Evolutionary conservation across 23 tunicate species (phyloP).

Genomic region (Botrylloides violaceus): DNA sequence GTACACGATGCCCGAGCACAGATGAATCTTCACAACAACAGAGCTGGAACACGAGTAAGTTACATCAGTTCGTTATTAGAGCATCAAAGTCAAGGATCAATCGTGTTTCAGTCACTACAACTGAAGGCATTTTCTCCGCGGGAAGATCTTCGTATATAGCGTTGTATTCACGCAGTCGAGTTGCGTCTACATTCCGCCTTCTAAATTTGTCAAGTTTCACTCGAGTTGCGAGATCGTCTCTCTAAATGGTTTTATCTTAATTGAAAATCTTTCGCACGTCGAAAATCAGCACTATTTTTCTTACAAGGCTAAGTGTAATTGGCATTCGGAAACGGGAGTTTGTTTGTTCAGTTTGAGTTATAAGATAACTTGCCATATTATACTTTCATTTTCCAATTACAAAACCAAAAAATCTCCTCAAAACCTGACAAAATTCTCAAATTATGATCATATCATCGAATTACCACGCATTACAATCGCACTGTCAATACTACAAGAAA

Average conservation of each 20-base stretch:
- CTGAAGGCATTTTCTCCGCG: background rate
- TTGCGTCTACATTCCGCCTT: background rate
- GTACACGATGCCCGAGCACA: constrained; percentile 54
- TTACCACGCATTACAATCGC: background rate
- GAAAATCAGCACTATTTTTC: background rate
- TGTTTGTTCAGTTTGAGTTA: background rate
- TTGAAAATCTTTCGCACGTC: background rate
- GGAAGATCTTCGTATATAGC: background rate
- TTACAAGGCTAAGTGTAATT: background rate
- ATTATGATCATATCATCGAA: background rate
- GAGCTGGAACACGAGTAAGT: constrained; percentile 59
- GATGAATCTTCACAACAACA: constrained; percentile 75
- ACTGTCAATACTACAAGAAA: background rate
- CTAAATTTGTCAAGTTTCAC: background rate
- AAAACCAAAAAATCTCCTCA: background rate
- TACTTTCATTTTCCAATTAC: background rate
- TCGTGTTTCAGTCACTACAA: too few relatives aligned
- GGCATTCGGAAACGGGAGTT: background rate
- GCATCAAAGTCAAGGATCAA: too few relatives aligned
- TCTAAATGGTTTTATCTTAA: background rate
- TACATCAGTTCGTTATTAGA: too few relatives aligned
- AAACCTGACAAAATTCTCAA: background rate
- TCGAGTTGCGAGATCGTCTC: background rate
- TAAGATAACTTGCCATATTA: background rate
- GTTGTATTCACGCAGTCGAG: background rate